phyloP scores from a whole-genome alignment of 1,140 invertebrate genomes.

The Periplaneta americana region DNA sequence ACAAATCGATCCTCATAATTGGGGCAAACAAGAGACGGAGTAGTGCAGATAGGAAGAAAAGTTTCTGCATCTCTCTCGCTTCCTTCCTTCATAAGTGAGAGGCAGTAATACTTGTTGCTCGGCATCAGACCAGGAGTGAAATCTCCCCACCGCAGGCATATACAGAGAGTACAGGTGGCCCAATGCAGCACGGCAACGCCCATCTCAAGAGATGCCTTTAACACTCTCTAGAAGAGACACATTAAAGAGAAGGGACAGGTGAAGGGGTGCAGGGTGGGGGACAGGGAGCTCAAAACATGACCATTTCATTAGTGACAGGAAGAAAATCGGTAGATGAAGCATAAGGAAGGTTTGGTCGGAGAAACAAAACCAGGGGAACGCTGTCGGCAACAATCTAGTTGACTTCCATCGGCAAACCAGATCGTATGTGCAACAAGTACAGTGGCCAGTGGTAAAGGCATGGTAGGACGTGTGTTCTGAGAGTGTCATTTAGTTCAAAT shows the following conservation, averaged over 20 bases:
- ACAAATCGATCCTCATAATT: background rate
- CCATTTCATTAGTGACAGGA: background rate
- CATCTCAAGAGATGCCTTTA: background rate
- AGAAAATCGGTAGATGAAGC: background rate
- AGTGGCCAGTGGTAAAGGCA: background rate
- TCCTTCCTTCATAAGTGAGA: background rate
- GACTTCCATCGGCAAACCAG: background rate
- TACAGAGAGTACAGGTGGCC: background rate
- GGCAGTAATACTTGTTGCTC: background rate
- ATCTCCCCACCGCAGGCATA: background rate
- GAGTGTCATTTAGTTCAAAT: background rate
- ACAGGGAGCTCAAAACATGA: too few species aligned
- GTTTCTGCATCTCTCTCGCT: background rate
- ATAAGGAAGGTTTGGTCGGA: background rate
- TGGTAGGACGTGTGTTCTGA: background rate
- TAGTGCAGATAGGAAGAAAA: background rate
- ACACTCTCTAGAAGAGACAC: background rate
- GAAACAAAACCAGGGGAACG: background rate
- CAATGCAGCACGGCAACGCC: background rate
- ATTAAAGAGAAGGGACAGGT: background rate
- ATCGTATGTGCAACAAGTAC: background rate
- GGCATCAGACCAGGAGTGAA: too few species aligned
- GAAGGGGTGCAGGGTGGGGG: background rate
- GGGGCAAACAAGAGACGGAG: background rate
- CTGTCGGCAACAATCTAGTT: background rate